phyloP scores from a whole-genome alignment of 2,888 invertebrate species.

The Orthosia incerta region DNA sequence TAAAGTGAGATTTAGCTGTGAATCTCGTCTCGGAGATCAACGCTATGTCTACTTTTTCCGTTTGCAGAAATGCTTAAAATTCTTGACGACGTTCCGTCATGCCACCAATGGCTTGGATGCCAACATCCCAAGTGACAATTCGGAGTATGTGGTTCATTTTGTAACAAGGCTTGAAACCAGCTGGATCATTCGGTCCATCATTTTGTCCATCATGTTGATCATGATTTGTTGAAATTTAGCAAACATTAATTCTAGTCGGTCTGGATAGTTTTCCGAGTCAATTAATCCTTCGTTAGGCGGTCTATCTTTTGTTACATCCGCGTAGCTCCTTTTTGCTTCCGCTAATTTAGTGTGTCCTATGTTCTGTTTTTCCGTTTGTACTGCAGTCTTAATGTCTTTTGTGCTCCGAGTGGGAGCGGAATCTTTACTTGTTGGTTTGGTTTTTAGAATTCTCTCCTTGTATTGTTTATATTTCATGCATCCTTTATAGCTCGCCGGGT shows the following conservation, averaged over 20 bases:
- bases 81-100: too few species aligned
- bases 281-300: too few species aligned
- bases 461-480: constrained; percentile 5
- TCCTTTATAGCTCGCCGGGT: not conserved
- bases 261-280: not conserved
- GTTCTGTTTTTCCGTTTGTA: not conserved
- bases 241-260: not conserved
- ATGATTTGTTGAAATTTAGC: not conserved
- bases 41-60: not conserved
- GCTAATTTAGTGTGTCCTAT: not conserved
- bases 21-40: not conserved
- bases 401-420: too few species aligned
- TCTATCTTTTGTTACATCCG: not conserved
- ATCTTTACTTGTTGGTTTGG: not conserved
- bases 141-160: too few species aligned
- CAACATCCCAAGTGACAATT: too few species aligned
- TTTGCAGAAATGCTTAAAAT: not conserved
- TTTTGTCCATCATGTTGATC: not conserved
- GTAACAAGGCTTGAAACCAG: too few species aligned
- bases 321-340: not conserved
- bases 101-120: too few species aligned
- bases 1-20: not conserved
- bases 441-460: not conserved
- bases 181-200: not conserved
- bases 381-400: not conserved